phyloP scores from a whole-genome alignment of 2,113 vertebrate genomes.

The Corydoras sp. region DNA sequence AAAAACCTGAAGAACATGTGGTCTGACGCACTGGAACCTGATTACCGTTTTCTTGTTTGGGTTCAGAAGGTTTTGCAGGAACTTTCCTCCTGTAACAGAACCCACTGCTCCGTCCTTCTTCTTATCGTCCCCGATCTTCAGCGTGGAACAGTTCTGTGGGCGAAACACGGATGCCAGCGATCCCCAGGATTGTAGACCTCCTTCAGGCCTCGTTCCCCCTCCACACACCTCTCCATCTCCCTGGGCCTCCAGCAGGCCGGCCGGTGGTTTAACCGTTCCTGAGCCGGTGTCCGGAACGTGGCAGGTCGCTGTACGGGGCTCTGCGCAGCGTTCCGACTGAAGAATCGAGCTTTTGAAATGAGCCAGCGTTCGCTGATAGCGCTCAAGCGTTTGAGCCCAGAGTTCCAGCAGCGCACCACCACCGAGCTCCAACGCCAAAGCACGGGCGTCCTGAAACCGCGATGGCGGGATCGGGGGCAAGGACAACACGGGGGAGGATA shows the following conservation, averaged over 20 bases:
- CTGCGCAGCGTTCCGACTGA: slow-evolving; percentile 51
- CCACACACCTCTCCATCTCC: slow-evolving; percentile 62
- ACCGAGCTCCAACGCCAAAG: slow-evolving; percentile 74
- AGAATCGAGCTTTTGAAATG: slow-evolving; percentile 68
- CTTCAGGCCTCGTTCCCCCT: slow-evolving; percentile 48
- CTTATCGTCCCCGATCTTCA: slow-evolving; percentile 67
- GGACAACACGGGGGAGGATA: slow-evolving; percentile 58
- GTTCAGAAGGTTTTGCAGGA: slow-evolving; percentile 69
- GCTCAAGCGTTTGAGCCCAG: slow-evolving; percentile 71
- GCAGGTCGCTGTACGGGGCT: neutral
- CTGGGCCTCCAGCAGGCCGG: slow-evolving; percentile 47
- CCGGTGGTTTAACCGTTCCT: no score
- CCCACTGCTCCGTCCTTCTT: slow-evolving; percentile 51
- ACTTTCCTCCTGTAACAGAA: slow-evolving; percentile 61
- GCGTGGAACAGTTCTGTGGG: slow-evolving; percentile 67
- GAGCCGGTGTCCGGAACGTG: slow-evolving; percentile 16
- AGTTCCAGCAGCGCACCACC: slow-evolving; percentile 67
- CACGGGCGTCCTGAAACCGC: slow-evolving; percentile 77
- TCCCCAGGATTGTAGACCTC: slow-evolving; percentile 68
- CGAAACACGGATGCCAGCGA: slow-evolving; percentile 68
- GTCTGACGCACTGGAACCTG: no score
- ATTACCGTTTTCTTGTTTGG: slow-evolving; percentile 69
- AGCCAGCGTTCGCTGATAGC: slow-evolving; percentile 68
- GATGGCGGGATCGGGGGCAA: slow-evolving; percentile 69
- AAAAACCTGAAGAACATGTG: neutral